Base-by-base conservation (phyloP, 2,113 vertebrate genomes). In the Hippocampus abdominalis region DNA sequence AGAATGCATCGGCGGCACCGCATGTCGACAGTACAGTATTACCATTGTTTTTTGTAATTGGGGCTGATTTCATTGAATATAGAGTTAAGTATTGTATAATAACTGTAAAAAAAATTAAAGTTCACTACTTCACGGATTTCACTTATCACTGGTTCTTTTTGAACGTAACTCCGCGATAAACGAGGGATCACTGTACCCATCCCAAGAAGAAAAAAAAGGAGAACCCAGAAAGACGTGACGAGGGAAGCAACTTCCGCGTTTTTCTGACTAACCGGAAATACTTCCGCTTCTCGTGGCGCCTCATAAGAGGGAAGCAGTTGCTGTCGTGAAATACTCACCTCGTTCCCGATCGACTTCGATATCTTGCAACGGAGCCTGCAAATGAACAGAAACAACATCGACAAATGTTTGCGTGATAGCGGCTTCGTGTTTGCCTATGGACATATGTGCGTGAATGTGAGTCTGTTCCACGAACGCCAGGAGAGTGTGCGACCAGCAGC, bases 211-310 rank as follows among this genome's bases (percentile, higher is more conserved):
- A 79, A 74, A 70, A 81, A 79, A 74, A 77, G 72, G 75, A 74
- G 70, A 84, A 86, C 84, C 78, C 83, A 81, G 78, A 69, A 85
- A 86, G 82, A 87, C 74, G 61, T 86, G 80, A 86, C 80, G 85
- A 70, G 70, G 74, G 70, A 15, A 71, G 75, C 78, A 85, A 87
- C 82, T 91, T 90, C 88, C 87, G 64, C 83, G 84, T 85, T 79
- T 83, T 79, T 87, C 60, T 88, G 79, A 85, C 83, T 86, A 88
- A 88, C 72, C 60, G 42, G 76, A 75, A 82, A 83, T 71, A 88
- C 76, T 86, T 89, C 86, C 80, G 71, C 76, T 75, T 86, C 84
- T 88, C 87, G 72, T 71, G 79, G 78, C 81, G 73, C 87, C 86
- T 88, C 81, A 80, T 71, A 66, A 71, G 77, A 76, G 78, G 75